A percentile compares a stretch with the other conserved stretches of the same genome.
These are phyloP conservation scores for Muraenolepis orangiensis DNA, from an alignment of 2,797 vertebrate species.

Conservation along the genomic window DNA sequence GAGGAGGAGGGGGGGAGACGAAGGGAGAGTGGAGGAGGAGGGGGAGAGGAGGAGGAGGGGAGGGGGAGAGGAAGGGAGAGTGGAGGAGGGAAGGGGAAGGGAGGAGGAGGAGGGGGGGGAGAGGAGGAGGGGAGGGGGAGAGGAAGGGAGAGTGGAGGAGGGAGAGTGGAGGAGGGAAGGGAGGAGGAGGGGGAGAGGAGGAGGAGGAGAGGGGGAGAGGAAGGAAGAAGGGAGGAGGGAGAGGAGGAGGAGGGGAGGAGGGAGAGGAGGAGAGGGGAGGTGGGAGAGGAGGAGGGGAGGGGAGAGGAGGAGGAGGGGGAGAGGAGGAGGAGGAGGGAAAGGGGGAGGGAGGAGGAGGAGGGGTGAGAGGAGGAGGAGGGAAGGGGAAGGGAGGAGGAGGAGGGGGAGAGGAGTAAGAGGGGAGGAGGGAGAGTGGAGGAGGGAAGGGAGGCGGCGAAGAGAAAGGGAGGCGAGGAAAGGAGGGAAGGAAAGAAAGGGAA, in stretches of 20 bases:
- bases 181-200: neutral
- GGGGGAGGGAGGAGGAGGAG: too few species aligned
- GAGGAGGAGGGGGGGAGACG: neutral
- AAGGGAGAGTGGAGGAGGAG: neutral
- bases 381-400: neutral
- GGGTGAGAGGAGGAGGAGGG: too few species aligned
- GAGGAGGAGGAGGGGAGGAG: neutral
- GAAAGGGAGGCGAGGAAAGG: too few species aligned
- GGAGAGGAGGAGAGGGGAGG: neutral
- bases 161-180: neutral
- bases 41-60: neutral
- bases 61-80: neutral
- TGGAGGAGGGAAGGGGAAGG: conserved; percentile 48
- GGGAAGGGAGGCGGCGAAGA: conserved; percentile 29
- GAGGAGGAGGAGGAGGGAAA: too few species aligned
- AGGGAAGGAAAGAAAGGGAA: neutral
- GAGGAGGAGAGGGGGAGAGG: neutral
- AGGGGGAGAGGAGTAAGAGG: neutral
- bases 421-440: neutral
- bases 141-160: neutral
- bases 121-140: neutral
- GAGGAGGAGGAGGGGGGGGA: conserved; percentile 71
- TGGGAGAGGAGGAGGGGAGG: neutral
- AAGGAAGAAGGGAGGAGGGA: too few species aligned
- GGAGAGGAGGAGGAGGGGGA: neutral